Conservation (phyloP, 2,797 vertebrate genomes). For the Sardinella longiceps region DNA sequence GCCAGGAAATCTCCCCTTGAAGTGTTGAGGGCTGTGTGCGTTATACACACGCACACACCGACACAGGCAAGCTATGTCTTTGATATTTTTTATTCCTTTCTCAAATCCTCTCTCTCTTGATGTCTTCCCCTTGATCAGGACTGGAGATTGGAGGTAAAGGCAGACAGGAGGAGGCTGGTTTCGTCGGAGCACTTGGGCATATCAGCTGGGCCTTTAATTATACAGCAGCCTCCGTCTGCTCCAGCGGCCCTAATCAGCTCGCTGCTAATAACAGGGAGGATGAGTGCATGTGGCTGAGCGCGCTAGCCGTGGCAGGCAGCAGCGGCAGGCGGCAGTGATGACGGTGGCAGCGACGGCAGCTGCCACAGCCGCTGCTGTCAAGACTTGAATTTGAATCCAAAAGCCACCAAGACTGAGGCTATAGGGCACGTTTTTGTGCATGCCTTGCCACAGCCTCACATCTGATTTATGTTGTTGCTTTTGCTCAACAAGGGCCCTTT, state of each 20-base stretch:
- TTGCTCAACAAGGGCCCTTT: conserved; percentile 20
- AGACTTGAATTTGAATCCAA: neutral
- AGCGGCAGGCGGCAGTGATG: neutral
- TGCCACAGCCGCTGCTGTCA: neutral
- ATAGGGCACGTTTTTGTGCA: neutral
- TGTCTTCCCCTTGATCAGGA: conserved; percentile 21
- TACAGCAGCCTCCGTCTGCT: conserved; percentile 27
- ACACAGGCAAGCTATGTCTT: neutral
- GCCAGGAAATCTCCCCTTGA: conserved; percentile 19
- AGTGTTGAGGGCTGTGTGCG: conserved; percentile 11
- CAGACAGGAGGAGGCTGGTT: conserved; percentile 19
- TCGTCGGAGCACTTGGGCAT: conserved; percentile 6
- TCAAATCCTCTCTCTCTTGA: conserved; percentile 20
- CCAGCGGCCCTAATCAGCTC: conserved; percentile 23
- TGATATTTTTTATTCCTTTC: conserved; percentile 19
- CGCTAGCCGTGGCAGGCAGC: neutral
- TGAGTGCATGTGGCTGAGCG: conserved; percentile 21
- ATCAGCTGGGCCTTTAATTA: conserved; percentile 26
- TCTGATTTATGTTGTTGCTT: conserved; percentile 22
- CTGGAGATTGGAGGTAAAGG: conserved; percentile 19
- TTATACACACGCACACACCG: neutral
- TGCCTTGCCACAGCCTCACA: neutral
- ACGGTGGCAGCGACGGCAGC: neutral
- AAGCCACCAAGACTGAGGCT: neutral
- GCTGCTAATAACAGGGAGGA: conserved; percentile 18